Percentiles rank a stretch among this genome's conserved stretches.
These are phyloP conservation scores for Ceratosolen solmsi DNA, from an alignment of 1,140 invertebrate species.

Conservation along the genomic window DNA sequence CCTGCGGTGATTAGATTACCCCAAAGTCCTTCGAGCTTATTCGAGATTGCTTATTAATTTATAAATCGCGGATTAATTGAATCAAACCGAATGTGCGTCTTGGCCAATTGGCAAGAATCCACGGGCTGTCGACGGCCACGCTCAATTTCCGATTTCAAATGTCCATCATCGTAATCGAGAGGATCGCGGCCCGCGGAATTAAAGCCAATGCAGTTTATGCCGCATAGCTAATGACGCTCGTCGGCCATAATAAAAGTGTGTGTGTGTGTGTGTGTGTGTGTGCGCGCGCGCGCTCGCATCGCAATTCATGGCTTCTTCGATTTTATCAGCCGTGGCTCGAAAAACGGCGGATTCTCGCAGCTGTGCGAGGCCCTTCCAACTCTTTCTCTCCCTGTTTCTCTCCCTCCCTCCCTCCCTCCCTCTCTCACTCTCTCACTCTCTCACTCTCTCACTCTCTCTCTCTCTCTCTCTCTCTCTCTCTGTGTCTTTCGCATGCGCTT, in stretches of 20 bases:
- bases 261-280: too few species aligned
- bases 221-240: not conserved
- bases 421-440: too few species aligned
- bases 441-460: not conserved
- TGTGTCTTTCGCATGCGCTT: too few species aligned
- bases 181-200: not conserved
- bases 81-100: too few species aligned
- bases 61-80: not conserved
- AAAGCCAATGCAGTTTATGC: constrained; percentile 5
- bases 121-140: too few species aligned
- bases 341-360: not conserved
- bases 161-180: too few species aligned
- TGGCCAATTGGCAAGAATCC: too few species aligned
- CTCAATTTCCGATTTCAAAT: too few species aligned
- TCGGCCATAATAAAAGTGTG: not conserved
- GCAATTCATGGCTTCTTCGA: not conserved
- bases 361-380: not conserved
- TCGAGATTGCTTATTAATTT: not conserved
- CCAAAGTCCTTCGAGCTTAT: too few species aligned
- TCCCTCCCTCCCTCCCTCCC: too few species aligned
- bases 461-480: too few species aligned
- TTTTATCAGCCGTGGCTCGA: constrained; percentile 10
- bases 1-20: too few species aligned
- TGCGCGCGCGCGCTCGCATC: not conserved
- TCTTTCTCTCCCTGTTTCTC: not conserved